phyloP scores from a whole-genome alignment of 1,140 invertebrate species.

The Bombus superbus region DNA sequence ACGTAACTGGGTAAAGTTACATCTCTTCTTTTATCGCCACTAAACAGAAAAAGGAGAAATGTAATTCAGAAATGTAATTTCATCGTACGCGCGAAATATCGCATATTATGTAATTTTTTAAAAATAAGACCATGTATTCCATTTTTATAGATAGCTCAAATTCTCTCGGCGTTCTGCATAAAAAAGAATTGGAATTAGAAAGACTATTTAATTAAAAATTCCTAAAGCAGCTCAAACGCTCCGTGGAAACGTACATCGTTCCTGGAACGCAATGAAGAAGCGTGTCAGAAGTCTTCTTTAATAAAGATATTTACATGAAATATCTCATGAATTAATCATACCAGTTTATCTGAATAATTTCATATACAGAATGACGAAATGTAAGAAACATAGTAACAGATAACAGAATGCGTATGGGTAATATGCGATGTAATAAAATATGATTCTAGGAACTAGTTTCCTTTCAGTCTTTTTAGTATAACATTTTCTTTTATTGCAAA shows the following conservation, averaged over 20 bases:
- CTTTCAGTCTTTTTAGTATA: not conserved
- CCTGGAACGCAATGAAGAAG: not conserved
- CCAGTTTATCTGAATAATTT: not conserved
- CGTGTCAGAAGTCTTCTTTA: not conserved
- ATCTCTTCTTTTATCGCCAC: too few relatives aligned
- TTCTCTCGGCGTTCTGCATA: not conserved
- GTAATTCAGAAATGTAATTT: not conserved
- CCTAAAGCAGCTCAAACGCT: not conserved
- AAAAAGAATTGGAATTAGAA: not conserved
- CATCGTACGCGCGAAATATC: not conserved
- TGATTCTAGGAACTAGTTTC: not conserved
- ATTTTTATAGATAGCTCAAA: not conserved
- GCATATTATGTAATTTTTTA: not conserved
- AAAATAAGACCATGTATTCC: not conserved
- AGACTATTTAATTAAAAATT: not conserved
- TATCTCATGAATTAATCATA: not conserved
- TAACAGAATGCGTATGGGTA: not conserved
- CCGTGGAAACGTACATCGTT: not conserved
- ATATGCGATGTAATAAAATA: not conserved
- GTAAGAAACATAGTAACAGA: not conserved
- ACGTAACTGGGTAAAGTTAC: too few relatives aligned
- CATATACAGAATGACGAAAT: not conserved
- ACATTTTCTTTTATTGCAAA: not conserved
- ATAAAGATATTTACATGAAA: not conserved
- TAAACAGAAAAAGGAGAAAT: not conserved